Base-by-base conservation (phyloP, 2,113 vertebrate species). In the Colaptes auratus region DNA sequence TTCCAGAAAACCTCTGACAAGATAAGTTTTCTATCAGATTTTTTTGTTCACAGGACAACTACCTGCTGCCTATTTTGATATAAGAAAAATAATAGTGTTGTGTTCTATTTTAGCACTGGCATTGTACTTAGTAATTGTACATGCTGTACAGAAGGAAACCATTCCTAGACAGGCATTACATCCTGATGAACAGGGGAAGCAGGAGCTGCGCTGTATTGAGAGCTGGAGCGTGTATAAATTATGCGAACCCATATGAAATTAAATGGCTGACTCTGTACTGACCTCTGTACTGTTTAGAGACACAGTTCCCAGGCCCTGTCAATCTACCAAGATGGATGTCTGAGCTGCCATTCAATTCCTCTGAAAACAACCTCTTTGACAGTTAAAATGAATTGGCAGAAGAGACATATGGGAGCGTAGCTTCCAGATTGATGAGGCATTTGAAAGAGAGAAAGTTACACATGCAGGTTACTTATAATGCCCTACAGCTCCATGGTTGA, bases 341-440 rank as follows among this genome's bases (percentile, higher is more conserved):
- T 86, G 76, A 86, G 89, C 87, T 90, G 85, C 93, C 89, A 88
- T 69, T 83, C 0, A 10, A 91, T 72, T 89, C 58, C 69, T 95
- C 92, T 95, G 93, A 91, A 96, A 95, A 61, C 76, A 92, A 78
- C 89, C 76, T 75, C 88, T 96, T 64, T 93, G 93, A 92, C 91
- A 95, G 93, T 64, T 95, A 88, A 97, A 96, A 97, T 0, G 1
- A 95, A 95, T 91, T 88, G 87, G 69, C 89, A 93, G 76, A 72
- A 86, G 75, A 95, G 91, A 55, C 85, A 18, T 82, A 58, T 65
- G 79, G 31, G n/a, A 88, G 28, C 59, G 89, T 7, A 83, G 75
- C 76, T 88, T 53, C 53, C 89, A 95, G 94, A 95, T 88, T 96
- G 85, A 96, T 95, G 95, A 95, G 85, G 87, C 88, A 86, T 95